phyloP scores from a whole-genome alignment of 2,888 invertebrate genomes.

The Operophtera brumata region DNA sequence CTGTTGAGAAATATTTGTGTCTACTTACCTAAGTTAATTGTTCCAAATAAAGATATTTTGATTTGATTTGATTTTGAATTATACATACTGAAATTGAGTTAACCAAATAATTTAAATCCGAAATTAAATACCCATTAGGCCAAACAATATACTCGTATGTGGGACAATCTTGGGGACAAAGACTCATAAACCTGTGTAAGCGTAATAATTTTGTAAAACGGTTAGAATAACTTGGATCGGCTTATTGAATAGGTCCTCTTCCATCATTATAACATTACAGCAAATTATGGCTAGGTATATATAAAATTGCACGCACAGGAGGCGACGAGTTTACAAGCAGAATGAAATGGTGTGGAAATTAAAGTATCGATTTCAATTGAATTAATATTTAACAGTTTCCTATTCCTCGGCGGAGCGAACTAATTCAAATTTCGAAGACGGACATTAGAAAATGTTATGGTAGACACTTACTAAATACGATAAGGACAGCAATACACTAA shows the following conservation, averaged over 20 bases:
- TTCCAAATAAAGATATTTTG: too few relatives aligned
- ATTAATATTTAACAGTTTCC: too few relatives aligned
- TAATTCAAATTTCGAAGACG: too few relatives aligned
- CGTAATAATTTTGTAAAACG: neutral
- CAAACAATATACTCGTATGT: neutral
- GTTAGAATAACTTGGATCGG: neutral
- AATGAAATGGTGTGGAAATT: constrained; percentile 12
- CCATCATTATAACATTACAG: constrained; percentile 21
- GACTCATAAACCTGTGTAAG: neutral
- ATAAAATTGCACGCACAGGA: constrained; percentile 19
- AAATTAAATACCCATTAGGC: constrained; percentile 2
- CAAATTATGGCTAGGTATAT: constrained; percentile 21
- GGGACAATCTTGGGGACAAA: neutral
- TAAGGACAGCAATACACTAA: too few relatives aligned
- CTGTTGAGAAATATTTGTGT: constrained; percentile 4
- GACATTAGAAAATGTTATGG: too few relatives aligned
- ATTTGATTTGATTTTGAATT: too few relatives aligned
- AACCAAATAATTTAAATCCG: neutral
- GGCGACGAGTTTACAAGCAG: constrained; percentile 7
- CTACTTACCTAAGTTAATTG: neutral
- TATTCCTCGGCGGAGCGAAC: too few relatives aligned
- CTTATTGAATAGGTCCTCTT: neutral
- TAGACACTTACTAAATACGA: too few relatives aligned
- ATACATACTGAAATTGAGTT: neutral
- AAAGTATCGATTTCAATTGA: too few relatives aligned